Evolutionary conservation across 1,140 invertebrate species (phyloP).

Genomic region (Euschistus heros): DNA sequence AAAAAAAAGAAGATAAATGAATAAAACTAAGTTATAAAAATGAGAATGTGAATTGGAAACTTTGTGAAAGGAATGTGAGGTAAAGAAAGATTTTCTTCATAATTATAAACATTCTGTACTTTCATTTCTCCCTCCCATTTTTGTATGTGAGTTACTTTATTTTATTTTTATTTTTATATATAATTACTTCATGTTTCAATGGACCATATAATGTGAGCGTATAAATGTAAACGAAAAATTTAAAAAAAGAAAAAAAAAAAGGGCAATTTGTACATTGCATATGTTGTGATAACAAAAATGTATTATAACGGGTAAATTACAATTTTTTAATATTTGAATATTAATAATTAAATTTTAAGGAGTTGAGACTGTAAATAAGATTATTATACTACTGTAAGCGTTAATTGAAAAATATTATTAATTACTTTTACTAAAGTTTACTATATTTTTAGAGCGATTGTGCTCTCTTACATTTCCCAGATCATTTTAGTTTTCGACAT

Average conservation of each 20-base stretch:
- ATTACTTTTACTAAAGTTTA: constrained; percentile 1
- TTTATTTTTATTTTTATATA: constrained; percentile 7
- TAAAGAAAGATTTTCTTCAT: too few species aligned
- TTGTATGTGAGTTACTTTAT: not conserved
- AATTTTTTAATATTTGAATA: constrained; percentile 16
- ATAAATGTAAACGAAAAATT: constrained; percentile 8
- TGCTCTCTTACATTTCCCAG: constrained; percentile 3
- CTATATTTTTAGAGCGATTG: constrained; percentile 4
- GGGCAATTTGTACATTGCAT: constrained; percentile 15
- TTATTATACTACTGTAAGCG: constrained; percentile 8
- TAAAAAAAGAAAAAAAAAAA: too few species aligned
- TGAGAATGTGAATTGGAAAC: too few species aligned
- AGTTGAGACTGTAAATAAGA: constrained; percentile 15
- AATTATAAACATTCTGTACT: too few species aligned
- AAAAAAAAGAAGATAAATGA: too few species aligned
- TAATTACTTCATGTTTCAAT: not conserved
- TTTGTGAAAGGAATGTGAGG: too few species aligned
- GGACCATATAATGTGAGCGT: constrained; percentile 10
- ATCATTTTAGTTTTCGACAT: too few species aligned
- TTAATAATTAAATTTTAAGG: constrained; percentile 12
- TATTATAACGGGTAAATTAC: constrained; percentile 17
- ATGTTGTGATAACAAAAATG: constrained; percentile 10
- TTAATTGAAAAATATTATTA: constrained; percentile 7
- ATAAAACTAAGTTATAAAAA: too few species aligned
- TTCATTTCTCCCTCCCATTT: too few species aligned